Evolutionary conservation across 2,113 vertebrate species (phyloP).

Genomic region (Bothrops jararaca): DNA sequence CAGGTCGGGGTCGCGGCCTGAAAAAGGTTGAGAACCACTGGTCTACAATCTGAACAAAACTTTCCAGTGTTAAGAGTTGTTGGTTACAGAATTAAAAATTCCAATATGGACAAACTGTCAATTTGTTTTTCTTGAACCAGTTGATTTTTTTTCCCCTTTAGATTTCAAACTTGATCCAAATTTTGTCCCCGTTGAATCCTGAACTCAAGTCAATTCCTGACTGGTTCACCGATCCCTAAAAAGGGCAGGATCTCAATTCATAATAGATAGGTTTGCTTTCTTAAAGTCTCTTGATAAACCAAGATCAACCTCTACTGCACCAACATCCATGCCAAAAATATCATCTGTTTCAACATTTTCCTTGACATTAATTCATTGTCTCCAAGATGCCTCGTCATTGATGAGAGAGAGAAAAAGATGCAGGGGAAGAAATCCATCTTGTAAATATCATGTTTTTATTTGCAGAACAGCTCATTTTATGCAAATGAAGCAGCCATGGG

Average conservation of each 20-base stretch:
- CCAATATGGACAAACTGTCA: neutral
- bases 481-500: constrained; percentile 36
- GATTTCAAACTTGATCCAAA: neutral
- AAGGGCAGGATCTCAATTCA: neutral
- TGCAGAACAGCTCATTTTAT: constrained; percentile 5
- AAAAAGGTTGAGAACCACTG: no score
- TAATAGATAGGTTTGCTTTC: neutral
- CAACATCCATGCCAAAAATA: neutral
- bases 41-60: neutral
- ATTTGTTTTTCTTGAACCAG: neutral
- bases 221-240: neutral
- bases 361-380: neutral
- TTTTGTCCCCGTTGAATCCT: neutral
- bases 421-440: neutral
- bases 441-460: constrained; percentile 5
- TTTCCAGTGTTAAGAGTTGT: neutral
- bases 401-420: neutral
- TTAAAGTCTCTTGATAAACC: neutral
- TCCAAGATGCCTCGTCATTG: neutral
- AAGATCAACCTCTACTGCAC: neutral
- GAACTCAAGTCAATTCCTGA: neutral
- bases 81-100: neutral
- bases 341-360: fast-evolving
- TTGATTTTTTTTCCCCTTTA: neutral
- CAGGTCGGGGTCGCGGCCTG: no score